Evolutionary conservation across 2,113 vertebrate species (phyloP).

Genomic region (Nesogale talazaci): DNA sequence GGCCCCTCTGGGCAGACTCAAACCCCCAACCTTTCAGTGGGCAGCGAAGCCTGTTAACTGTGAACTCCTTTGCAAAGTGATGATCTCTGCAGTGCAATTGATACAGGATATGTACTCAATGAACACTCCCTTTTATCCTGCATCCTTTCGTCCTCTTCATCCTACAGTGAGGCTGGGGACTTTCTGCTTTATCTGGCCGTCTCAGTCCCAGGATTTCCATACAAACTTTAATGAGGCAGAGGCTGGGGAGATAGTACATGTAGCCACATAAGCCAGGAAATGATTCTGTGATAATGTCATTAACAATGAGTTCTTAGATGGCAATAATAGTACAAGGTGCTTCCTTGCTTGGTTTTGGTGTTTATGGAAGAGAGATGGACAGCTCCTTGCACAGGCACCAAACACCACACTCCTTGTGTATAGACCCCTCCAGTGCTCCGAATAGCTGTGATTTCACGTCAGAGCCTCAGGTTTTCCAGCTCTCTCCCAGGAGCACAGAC

Average conservation of each 20-base stretch:
- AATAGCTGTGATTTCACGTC: slow-evolving; percentile 16
- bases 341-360: neutral
- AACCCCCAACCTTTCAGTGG: neutral
- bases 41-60: neutral
- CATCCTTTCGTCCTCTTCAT: neutral
- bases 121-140: neutral
- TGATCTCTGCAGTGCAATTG: neutral
- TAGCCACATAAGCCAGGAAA: slow-evolving; percentile 18
- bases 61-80: neutral
- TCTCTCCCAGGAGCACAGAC: neutral
- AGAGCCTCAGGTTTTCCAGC: neutral
- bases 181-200: neutral
- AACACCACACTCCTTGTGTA: neutral
- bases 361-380: slow-evolving; percentile 2
- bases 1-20: neutral
- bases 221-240: slow-evolving; percentile 30
- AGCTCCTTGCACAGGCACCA: neutral
- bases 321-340: slow-evolving; percentile 6
- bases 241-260: neutral
- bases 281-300: slow-evolving; percentile 50
- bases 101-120: too few species aligned
- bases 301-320: slow-evolving; percentile 7
- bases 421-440: neutral
- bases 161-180: neutral
- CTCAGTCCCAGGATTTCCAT: neutral